These are phyloP conservation scores for Drosophila niveifrons DNA, from an alignment of 2,888 invertebrate genomes.

Conservation along the genomic window DNA sequence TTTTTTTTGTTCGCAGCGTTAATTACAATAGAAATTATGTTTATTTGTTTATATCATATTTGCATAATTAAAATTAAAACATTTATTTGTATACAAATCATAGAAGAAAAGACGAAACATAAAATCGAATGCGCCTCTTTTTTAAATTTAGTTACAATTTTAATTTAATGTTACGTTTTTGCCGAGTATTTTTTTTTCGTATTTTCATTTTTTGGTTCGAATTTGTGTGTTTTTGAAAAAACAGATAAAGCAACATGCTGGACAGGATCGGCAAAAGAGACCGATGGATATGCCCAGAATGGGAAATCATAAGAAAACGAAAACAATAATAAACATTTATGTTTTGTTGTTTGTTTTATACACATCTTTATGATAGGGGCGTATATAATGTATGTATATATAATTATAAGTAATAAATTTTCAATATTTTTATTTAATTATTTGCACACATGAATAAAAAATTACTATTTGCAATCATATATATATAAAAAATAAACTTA, in stretches of 20 bases:
- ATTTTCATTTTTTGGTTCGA: conserved; percentile 66
- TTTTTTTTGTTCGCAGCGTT: conserved; percentile 67
- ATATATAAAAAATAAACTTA: conserved; percentile 82
- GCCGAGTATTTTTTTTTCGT: conserved; percentile 42
- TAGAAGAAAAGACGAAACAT: conserved; percentile 40
- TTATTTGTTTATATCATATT: conserved; percentile 56
- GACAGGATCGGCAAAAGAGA: conserved; percentile 24
- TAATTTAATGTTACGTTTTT: conserved; percentile 46
- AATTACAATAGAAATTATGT: conserved; percentile 76
- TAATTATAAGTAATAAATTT: conserved; percentile 81
- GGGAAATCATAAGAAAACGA: conserved; percentile 57
- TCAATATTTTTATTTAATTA: conserved; percentile 77
- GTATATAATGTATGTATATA: conserved; percentile 70
- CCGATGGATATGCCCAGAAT: conserved; percentile 5
- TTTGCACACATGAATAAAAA: conserved; percentile 81
- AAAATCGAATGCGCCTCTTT: conserved; percentile 34
- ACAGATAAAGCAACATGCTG: conserved; percentile 63
- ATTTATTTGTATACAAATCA: conserved; percentile 56
- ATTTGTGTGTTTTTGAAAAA: conserved; percentile 61
- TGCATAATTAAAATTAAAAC: conserved; percentile 60
- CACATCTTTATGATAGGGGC: conserved; percentile 71
- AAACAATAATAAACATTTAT: conserved; percentile 45
- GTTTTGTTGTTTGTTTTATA: conserved; percentile 62
- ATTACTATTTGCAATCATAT: conserved; percentile 82
- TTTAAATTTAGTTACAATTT: conserved; percentile 45